phyloP scores from a whole-genome alignment of 2,797 vertebrate species.

The Sylvia borin region DNA sequence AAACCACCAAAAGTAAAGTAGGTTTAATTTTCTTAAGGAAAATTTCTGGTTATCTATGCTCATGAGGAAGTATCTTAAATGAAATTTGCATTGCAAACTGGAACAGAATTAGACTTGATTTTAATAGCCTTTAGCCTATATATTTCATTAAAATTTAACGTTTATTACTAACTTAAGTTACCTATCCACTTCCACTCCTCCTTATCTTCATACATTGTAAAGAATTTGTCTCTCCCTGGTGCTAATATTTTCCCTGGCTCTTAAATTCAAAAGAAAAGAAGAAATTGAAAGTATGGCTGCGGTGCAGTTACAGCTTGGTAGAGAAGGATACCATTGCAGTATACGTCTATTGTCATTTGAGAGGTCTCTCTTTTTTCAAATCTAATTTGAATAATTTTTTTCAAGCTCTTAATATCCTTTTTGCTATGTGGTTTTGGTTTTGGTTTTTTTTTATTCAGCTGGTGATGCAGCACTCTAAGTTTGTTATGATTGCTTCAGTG shows the following conservation, averaged over 20 bases:
- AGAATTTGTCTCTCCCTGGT: neutral
- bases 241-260: neutral
- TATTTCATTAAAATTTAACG: neutral
- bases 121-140: neutral
- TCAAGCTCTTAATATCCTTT: neutral
- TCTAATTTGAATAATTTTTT: neutral
- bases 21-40: neutral
- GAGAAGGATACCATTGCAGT: neutral
- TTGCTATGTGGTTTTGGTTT: neutral
- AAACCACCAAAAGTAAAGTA: neutral
- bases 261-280: neutral
- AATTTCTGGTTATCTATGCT: neutral
- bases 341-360: neutral
- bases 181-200: neutral
- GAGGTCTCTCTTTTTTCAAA: neutral
- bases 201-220: neutral
- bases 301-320: neutral
- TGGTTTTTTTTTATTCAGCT: neutral
- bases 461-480: neutral
- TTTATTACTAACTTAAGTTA: neutral
- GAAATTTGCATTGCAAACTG: neutral
- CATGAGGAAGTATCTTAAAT: neutral
- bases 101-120: neutral
- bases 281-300: neutral
- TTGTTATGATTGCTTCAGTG: neutral